These are phyloP conservation scores for Penelope pileata DNA, from an alignment of 2,113 vertebrate species.

Conservation along the genomic window DNA sequence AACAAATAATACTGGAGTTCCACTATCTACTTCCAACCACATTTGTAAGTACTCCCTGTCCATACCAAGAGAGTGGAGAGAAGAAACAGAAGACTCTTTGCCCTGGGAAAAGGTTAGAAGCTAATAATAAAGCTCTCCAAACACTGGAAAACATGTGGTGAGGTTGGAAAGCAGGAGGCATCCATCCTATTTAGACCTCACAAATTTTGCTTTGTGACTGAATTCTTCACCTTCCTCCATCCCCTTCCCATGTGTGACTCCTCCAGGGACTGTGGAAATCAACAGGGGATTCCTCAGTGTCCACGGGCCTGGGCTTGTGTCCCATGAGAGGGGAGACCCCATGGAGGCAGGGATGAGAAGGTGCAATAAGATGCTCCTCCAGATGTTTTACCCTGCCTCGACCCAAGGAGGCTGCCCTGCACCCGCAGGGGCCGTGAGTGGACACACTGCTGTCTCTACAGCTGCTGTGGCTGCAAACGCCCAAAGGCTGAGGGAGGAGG, in stretches of 20 bases:
- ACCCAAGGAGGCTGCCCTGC: not conserved
- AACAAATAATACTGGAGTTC: not conserved
- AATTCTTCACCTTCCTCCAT: not conserved
- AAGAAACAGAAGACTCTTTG: not conserved
- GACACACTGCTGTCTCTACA: not conserved
- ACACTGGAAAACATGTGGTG: not conserved
- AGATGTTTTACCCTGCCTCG: not conserved
- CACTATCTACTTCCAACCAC: not conserved
- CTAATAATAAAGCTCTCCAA: not conserved
- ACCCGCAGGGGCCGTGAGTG: not conserved
- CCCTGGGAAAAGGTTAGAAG: not conserved
- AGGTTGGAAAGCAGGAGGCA: not conserved
- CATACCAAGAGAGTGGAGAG: not conserved
- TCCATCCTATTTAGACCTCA: not conserved
- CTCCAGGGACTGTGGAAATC: not conserved
- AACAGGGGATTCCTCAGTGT: not conserved
- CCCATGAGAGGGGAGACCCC: not conserved
- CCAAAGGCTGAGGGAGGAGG: not conserved
- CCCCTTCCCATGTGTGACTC: not conserved
- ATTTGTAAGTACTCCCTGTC: not conserved
- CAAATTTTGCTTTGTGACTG: not conserved
- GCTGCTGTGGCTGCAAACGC: not conserved
- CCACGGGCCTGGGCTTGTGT: not conserved
- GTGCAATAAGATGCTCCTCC: not conserved
- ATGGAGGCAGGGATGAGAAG: not conserved